Evolutionary conservation across 2,888 invertebrate species (phyloP), one percentile per base, ranked within the genome.

Genomic region (Deilephila elpenor): DNA sequence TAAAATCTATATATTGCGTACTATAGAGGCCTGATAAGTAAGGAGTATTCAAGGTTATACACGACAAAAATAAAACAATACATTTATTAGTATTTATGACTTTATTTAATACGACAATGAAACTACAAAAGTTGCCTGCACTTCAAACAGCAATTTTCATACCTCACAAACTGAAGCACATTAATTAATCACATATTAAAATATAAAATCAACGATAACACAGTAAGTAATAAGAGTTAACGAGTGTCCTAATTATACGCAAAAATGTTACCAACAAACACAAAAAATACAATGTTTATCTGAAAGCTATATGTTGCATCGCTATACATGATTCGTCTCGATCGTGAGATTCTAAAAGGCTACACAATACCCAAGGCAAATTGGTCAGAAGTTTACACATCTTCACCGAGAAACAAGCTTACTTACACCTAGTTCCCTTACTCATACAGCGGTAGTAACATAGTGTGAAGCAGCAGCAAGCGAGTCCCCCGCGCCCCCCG

Each of bases 61-160:
- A 32, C 3, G 32, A 32, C 1, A 3, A 32, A 44, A 44, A 44
- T 44, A 75, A 83, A 88, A 86, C 82, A 72, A 84, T 77, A 81
- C 75, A 75, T 82, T 83, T 89, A 90, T 92, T 91, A 93, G 90
- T 93, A 93, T 92, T 93, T 91, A 94, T 93, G 93, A 93, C 88
- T 94, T 94, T 95, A 94, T 93, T 94, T 90, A 93, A 91, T 95
- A 95, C 94, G 95, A 95, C 94, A 94, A 95, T 95, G 95, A 95
- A 95, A 94, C 95, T 95, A 95, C 95, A 94, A 94, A 94, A 94
- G 88, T 91, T 93, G 94, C 93, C 93, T 92, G 95, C 94, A 93
- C 90, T 93, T 93, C 91, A 90, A 93, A 91, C 91, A 92, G 92
- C 92, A 90, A 89, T 89, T 88, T 87, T 86, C 86, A 86, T 89